Percentiles rank a stretch among this genome's conserved stretches.
These are phyloP conservation scores for Caenorhabditis sinica DNA, from an alignment of 2,888 invertebrate genomes.

Conservation along the genomic window DNA sequence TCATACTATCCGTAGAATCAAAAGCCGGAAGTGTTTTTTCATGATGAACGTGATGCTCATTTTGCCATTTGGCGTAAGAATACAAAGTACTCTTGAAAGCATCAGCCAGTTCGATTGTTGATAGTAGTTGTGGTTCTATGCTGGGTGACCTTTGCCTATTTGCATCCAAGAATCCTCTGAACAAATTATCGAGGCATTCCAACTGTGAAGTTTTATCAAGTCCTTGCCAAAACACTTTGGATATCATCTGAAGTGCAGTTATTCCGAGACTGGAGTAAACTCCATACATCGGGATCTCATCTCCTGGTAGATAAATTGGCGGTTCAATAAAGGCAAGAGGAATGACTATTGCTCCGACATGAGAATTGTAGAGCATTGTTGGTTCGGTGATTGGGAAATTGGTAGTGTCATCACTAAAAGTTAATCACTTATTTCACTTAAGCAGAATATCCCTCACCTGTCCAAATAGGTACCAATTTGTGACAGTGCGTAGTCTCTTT, in stretches of 20 bases:
- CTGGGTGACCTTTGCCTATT: constrained; percentile 52
- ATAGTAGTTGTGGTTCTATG: constrained; percentile 55
- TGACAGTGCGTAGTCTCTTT: constrained; percentile 64
- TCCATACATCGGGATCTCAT: constrained; percentile 68
- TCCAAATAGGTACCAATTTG: constrained; percentile 73
- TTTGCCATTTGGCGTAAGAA: constrained; percentile 72
- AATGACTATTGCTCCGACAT: constrained; percentile 56
- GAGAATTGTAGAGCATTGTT: constrained; percentile 66
- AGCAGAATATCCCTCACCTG: constrained; percentile 13
- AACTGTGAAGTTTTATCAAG: constrained; percentile 65
- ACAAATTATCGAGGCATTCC: constrained; percentile 68
- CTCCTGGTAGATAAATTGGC: constrained; percentile 67
- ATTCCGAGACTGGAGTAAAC: constrained; percentile 71
- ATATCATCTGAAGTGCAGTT: constrained; percentile 69
- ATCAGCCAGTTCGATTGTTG: constrained; percentile 70
- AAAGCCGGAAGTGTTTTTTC: constrained; percentile 69
- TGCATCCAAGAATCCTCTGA: constrained; percentile 66
- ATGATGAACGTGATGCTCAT: constrained; percentile 63
- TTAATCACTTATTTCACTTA: background rate
- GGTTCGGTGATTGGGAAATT: constrained; percentile 63
- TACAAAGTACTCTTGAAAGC: constrained; percentile 66
- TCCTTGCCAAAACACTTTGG: constrained; percentile 72
- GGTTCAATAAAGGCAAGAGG: constrained; percentile 72
- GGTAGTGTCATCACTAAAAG: constrained; percentile 68
- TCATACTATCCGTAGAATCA: constrained; percentile 64